Evolutionary conservation across 2,113 vertebrate species (phyloP), one percentile per base, ranked within the genome.

Genomic region (Gobio gobio): DNA sequence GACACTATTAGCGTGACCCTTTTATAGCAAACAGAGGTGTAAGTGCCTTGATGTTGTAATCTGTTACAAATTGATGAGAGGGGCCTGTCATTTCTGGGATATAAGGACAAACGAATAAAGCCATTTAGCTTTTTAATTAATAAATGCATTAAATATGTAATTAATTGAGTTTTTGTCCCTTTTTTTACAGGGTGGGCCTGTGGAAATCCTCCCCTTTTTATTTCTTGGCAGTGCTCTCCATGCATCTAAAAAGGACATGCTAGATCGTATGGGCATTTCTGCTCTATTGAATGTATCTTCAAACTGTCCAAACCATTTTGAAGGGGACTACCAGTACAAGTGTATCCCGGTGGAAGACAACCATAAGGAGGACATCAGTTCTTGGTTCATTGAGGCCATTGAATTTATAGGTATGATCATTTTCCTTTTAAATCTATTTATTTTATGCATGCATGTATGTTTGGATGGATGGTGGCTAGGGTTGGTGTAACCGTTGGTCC

Each of bases 331-430:
- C 93, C 97, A 96, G 88, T 99, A 99, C 89, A 99, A 99, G 85
- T 97, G 97, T 49, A 99, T 99, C 86, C 98, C 98, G 0, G 98
- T 99, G 89, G 97, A 99, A 90, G 98, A 99, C 94, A 99, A 96
- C 94, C 97, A 99, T 89, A 99, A 99, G 89, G 98, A 97, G 0
- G 98, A 99, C 90, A 99, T 99, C 94, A 99, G 98, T 91, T 98
- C 96, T 92, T 99, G 98, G 98, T 99, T 99, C 94, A 96, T 96
- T 2, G 98, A 99, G 92, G 98, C 98, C 0, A 99, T 99, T 6
- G 97, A 99, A 88, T 99, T 98, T 91, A 99, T 99, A 93, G 98
- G 98, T 99, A 92, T 43, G 66, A 12, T 43, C 4, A 43, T 12
- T 43, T 40, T 22, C 7, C 3, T 56, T 22, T 20, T 20, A 56